phyloP scores from a whole-genome alignment of 2,888 invertebrate genomes.

The Leptinotarsa peninsularis region DNA sequence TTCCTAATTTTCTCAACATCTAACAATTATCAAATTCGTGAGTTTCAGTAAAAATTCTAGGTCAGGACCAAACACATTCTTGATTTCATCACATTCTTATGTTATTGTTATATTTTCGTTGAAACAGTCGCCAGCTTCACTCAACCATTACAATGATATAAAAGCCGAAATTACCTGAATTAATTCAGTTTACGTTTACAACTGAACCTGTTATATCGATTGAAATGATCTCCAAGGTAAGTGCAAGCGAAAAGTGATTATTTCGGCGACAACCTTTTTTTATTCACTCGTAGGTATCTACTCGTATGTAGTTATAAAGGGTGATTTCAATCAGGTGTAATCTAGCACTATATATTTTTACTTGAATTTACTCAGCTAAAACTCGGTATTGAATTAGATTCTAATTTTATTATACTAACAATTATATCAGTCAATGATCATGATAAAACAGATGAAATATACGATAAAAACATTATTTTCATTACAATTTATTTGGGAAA shows the following conservation, averaged over 20 bases:
- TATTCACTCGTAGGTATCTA: too few species aligned
- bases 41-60: constrained; percentile 35
- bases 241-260: constrained; percentile 15
- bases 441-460: too few species aligned
- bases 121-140: constrained; percentile 34
- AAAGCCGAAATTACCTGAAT: constrained; percentile 38
- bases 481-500: too few species aligned
- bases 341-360: too few species aligned
- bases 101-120: constrained; percentile 41
- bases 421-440: too few species aligned
- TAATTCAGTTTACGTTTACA: constrained; percentile 39
- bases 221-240: constrained; percentile 42
- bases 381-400: too few species aligned
- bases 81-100: constrained; percentile 39
- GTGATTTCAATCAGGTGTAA: too few species aligned
- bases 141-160: constrained; percentile 45
- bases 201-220: constrained; percentile 28
- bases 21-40: constrained; percentile 14
- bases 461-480: too few species aligned
- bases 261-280: too few species aligned
- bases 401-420: too few species aligned
- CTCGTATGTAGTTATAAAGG: too few species aligned
- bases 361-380: too few species aligned
- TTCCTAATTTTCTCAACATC: constrained; percentile 1
- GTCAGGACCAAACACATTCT: constrained; percentile 37